phyloP scores from a whole-genome alignment of 1,140 invertebrate species.

The Riptortus pedestris region DNA sequence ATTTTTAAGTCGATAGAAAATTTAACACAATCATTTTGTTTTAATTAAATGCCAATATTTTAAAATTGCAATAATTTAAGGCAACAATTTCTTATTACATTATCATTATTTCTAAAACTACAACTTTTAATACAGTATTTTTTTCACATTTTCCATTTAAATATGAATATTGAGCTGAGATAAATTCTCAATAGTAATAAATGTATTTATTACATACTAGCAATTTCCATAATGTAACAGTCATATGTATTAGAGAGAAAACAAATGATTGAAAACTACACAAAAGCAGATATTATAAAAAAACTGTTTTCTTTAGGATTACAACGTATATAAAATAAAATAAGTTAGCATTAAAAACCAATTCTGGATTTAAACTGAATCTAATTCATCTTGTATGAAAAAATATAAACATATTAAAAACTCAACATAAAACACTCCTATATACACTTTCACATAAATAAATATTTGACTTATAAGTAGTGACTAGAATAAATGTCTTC shows the following conservation, averaged over 20 bases:
- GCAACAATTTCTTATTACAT: neutral
- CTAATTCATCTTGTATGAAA: neutral
- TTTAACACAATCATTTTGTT: neutral
- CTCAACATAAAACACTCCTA: constrained; percentile 12
- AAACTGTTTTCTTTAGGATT: neutral
- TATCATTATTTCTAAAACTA: neutral
- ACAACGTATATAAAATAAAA: neutral
- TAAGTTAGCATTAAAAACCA: too few species aligned
- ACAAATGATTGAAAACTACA: neutral
- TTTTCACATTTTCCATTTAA: neutral
- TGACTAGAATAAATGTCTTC: constrained; percentile 17
- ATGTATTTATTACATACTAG: too few species aligned
- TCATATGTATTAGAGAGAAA: too few species aligned
- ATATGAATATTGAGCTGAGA: neutral
- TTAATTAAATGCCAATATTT: neutral
- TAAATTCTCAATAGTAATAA: neutral
- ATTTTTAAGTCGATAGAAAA: neutral
- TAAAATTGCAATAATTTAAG: neutral
- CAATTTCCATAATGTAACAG: too few species aligned
- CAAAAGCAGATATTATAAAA: neutral
- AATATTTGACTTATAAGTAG: constrained; percentile 10
- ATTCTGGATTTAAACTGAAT: neutral
- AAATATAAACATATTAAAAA: constrained; percentile 10
- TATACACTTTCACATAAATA: neutral
- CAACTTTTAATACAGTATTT: neutral